These are phyloP conservation scores for Oncorhynchus clarkii DNA, from an alignment of 2,113 vertebrate genomes.

Conservation along the genomic window DNA sequence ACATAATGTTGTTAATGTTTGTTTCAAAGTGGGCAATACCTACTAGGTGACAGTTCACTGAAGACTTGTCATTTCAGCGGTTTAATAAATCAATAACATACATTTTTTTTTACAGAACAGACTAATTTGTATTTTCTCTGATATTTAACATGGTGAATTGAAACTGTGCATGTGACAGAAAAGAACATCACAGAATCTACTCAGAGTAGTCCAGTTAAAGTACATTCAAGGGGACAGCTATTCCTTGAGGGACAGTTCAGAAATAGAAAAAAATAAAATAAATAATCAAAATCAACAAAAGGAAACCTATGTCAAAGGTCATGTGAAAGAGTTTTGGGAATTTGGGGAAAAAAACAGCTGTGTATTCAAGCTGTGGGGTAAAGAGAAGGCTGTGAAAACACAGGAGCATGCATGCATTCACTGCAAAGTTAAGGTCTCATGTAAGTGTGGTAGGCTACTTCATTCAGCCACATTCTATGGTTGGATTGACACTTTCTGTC, in stretches of 20 bases:
- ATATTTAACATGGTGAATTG: neutral
- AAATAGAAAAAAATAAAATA: neutral
- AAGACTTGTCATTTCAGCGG: slow-evolving; percentile 13
- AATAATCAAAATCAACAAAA: neutral
- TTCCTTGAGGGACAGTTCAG: neutral
- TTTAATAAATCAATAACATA: slow-evolving; percentile 1
- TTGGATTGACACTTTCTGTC: neutral
- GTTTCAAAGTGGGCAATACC: slow-evolving; percentile 46
- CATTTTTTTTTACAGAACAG: neutral
- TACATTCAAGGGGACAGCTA: neutral
- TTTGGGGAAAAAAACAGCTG: neutral
- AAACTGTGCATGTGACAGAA: neutral
- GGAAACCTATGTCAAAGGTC: slow-evolving; percentile 18
- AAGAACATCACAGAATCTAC: too few relatives aligned
- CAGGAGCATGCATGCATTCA: neutral
- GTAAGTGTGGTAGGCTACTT: neutral
- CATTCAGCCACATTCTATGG: neutral
- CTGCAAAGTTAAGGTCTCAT: slow-evolving; percentile 1
- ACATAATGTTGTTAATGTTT: slow-evolving; percentile 63
- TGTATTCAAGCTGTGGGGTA: neutral
- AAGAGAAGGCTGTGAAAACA: slow-evolving; percentile 3
- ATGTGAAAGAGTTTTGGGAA: slow-evolving; percentile 14
- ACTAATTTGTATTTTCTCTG: neutral
- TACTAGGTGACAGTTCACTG: slow-evolving; percentile 34
- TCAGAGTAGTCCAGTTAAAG: too few relatives aligned